Evolutionary conservation across 2,797 vertebrate genomes (phyloP).

Genomic region (Malacoctenus gilli): DNA sequence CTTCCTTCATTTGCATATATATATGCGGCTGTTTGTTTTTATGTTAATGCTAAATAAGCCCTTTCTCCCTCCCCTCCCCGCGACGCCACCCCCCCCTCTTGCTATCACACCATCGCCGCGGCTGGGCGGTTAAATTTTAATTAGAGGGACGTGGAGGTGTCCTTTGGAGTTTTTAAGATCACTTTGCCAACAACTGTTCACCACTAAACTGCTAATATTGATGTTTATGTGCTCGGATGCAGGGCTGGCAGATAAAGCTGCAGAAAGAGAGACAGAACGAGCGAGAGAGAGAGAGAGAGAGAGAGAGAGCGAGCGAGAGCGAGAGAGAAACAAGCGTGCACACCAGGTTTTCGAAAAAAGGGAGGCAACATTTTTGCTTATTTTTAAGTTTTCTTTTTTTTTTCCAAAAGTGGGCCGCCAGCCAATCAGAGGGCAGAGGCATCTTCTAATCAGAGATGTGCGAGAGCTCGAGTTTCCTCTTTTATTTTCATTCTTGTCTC

Average conservation of each 20-base stretch:
- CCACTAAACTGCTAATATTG: conserved; percentile 60
- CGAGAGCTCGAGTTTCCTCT: too few relatives aligned
- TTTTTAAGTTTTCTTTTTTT: too few relatives aligned
- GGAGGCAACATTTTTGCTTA: too few relatives aligned
- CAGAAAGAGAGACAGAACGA: too few relatives aligned
- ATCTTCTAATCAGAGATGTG: too few relatives aligned
- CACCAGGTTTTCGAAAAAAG: background rate
- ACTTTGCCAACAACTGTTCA: conserved; percentile 67
- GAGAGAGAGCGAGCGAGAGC: too few relatives aligned
- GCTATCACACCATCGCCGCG: conserved; percentile 20
- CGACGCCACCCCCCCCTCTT: background rate
- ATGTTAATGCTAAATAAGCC: conserved; percentile 72
- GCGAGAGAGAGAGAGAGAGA: too few relatives aligned
- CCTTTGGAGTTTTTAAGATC: conserved; percentile 71
- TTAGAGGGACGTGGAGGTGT: conserved; percentile 63
- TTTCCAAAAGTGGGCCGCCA: too few relatives aligned
- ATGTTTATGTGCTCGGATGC: conserved; percentile 65
- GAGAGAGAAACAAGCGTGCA: too few relatives aligned
- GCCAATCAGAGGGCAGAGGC: too few relatives aligned
- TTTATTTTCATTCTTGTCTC: too few relatives aligned
- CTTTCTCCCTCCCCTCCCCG: background rate
- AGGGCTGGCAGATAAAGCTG: conserved; percentile 48
- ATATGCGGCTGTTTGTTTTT: conserved; percentile 68
- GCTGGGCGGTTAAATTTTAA: conserved; percentile 69
- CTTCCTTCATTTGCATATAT: conserved; percentile 69